phyloP scores from a whole-genome alignment of 2,888 invertebrate species.

The Meliscaeva auricollis region DNA sequence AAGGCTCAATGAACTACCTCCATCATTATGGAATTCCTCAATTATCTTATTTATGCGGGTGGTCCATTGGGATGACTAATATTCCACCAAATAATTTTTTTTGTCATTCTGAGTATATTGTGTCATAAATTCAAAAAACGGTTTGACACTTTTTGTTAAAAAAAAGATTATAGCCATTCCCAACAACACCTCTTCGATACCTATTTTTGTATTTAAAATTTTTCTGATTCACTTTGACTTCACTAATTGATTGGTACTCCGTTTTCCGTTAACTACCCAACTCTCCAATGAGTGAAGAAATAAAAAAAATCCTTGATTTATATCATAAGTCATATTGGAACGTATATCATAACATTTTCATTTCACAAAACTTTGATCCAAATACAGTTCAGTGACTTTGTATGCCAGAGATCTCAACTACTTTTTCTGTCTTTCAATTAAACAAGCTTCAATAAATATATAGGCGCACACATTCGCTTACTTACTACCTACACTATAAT shows the following conservation, averaged over 20 bases:
- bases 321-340: conserved; percentile 41
- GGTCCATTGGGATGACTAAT: conserved; percentile 16
- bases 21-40: conserved; percentile 15
- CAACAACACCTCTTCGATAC: background rate
- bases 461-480: background rate
- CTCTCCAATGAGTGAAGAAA: background rate
- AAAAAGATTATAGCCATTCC: background rate
- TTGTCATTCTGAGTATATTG: background rate
- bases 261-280: background rate
- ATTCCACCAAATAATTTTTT: background rate
- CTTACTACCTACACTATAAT: conserved; percentile 17
- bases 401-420: background rate
- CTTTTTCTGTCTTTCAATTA: conserved; percentile 43
- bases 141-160: background rate
- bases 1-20: conserved; percentile 5
- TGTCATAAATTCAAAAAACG: conserved; percentile 3
- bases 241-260: conserved; percentile 21
- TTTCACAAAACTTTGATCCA: conserved; percentile 68
- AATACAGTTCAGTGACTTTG: conserved; percentile 70
- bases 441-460: conserved; percentile 20
- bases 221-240: background rate
- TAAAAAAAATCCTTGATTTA: conserved; percentile 26
- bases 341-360: conserved; percentile 35
- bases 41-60: conserved; percentile 7
- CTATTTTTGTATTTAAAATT: background rate